Percentiles rank a stretch among this genome's conserved stretches.
phyloP scores from a whole-genome alignment of 2,113 vertebrate genomes.

The Bucco capensis region DNA sequence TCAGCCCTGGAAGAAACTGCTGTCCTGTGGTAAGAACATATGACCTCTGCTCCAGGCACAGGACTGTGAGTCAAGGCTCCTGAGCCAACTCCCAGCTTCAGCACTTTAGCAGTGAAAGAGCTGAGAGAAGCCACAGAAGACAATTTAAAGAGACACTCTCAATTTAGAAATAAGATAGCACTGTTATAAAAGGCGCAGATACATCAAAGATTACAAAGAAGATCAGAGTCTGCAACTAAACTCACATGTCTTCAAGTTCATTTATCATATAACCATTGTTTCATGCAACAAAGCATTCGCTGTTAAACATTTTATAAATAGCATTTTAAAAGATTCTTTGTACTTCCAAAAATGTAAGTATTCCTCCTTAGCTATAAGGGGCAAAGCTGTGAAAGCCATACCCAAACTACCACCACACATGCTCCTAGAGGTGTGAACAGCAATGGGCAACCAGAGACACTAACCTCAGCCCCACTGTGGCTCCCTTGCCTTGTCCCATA shows the following conservation, averaged over 20 bases:
- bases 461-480: not conserved
- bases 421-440: rapidly evolving
- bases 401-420: rapidly evolving
- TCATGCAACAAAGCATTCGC: not conserved
- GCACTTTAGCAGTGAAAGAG: not conserved
- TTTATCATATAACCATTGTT: not conserved
- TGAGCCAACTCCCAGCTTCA: not conserved
- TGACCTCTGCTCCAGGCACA: not conserved
- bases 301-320: not conserved
- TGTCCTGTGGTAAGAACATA: not conserved
- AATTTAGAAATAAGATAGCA: not conserved
- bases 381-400: not conserved
- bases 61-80: not conserved
- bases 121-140: not conserved
- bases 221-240: not conserved
- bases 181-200: not conserved
- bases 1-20: not conserved
- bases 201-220: not conserved
- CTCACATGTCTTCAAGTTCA: not conserved
- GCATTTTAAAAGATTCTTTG: not conserved
- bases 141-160: not conserved
- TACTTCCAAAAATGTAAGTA: not conserved
- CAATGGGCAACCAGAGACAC: not conserved
- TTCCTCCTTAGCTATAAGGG: not conserved
- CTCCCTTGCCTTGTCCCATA: not conserved